Percentiles rank a stretch among this genome's conserved stretches.
These are phyloP conservation scores for Syndactyla subalaris DNA, from an alignment of 2,797 vertebrate genomes.

Conservation along the genomic window DNA sequence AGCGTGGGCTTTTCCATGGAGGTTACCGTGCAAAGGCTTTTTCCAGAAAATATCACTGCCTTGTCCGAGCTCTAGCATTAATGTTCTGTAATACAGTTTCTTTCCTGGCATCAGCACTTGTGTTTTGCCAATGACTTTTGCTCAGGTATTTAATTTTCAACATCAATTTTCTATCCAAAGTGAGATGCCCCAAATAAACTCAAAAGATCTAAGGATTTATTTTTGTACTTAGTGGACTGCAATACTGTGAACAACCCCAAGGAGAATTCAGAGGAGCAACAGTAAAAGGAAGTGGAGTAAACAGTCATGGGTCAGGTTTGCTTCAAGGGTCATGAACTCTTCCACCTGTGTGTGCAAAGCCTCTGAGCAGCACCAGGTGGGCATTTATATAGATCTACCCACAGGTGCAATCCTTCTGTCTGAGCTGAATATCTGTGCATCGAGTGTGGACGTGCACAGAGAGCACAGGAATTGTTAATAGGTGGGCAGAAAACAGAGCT, in stretches of 20 bases:
- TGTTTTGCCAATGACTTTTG: background rate
- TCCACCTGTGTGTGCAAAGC: background rate
- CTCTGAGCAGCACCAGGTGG: background rate
- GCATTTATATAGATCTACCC: background rate
- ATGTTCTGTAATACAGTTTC: background rate
- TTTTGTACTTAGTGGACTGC: background rate
- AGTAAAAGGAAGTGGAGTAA: background rate
- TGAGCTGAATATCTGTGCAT: background rate
- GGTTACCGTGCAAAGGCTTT: background rate
- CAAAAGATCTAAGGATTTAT: background rate
- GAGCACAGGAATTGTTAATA: background rate
- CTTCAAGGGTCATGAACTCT: background rate
- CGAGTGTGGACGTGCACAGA: background rate
- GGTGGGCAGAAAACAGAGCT: background rate
- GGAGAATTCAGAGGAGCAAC: background rate
- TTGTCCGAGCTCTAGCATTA: background rate
- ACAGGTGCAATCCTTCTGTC: background rate
- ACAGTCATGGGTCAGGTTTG: background rate
- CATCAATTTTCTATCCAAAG: background rate
- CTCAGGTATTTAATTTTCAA: conserved; percentile 8
- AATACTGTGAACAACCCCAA: background rate
- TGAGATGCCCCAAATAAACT: background rate
- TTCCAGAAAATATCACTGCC: background rate
- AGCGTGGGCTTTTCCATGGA: background rate
- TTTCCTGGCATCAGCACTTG: background rate